These are phyloP conservation scores for Rhysida immarginata DNA, from an alignment of 1,140 invertebrate genomes.

Conservation along the genomic window DNA sequence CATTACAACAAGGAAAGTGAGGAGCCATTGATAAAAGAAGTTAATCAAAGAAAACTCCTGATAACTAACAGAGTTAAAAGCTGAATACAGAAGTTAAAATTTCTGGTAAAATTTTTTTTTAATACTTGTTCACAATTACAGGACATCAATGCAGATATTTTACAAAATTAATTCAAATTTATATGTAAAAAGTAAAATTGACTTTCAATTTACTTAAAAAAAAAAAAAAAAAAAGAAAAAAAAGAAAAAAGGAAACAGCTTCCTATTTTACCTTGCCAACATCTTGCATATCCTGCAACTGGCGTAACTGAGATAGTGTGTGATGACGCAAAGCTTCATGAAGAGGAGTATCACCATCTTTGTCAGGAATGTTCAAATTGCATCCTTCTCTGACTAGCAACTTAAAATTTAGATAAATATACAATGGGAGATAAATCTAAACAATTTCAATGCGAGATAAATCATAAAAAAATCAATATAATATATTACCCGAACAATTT, in stretches of 20 bases:
- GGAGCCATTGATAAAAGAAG: too few relatives aligned
- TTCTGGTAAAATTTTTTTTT: too few relatives aligned
- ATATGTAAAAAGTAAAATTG: not conserved
- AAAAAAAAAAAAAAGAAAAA: not conserved
- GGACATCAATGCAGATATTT: too few relatives aligned
- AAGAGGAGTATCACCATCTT: conserved; percentile 87
- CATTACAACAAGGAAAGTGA: too few relatives aligned
- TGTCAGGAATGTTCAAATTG: conserved; percentile 86
- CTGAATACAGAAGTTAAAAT: too few relatives aligned
- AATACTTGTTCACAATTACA: too few relatives aligned
- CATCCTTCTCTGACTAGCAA: conserved; percentile 80
- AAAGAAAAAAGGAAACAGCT: not conserved
- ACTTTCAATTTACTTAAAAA: too few relatives aligned
- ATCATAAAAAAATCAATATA: not conserved
- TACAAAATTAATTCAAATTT: not conserved
- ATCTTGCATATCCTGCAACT: conserved; percentile 87
- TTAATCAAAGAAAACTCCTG: too few relatives aligned
- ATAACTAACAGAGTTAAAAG: too few relatives aligned
- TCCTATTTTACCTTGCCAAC: conserved; percentile 51
- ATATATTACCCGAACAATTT: conserved; percentile 63
- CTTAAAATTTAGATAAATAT: conserved; percentile 28
- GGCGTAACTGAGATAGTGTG: conserved; percentile 82
- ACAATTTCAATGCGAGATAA: not conserved
- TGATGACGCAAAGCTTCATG: conserved; percentile 91
- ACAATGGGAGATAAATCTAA: not conserved